phyloP scores from a whole-genome alignment of 1,140 invertebrate species.

The Microplitis demolitor region DNA sequence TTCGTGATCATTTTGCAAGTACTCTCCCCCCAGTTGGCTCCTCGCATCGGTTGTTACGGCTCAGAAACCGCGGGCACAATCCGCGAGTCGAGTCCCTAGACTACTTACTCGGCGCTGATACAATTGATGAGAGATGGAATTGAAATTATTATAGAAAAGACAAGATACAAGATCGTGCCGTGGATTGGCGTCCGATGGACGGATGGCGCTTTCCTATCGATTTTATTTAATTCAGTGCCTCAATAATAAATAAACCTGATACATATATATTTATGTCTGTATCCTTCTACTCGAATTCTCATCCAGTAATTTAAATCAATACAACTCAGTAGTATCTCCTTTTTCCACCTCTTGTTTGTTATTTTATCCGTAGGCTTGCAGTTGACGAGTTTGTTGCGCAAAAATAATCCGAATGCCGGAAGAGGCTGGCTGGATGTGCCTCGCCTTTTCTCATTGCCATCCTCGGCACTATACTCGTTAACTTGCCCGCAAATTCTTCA shows the following conservation, averaged over 20 bases:
- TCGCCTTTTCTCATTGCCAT: background rate
- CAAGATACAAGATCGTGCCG: too few species aligned
- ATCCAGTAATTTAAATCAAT: background rate
- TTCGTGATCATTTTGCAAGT: conserved; percentile 23
- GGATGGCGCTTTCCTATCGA: background rate
- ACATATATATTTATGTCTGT: too few species aligned
- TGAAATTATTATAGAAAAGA: too few species aligned
- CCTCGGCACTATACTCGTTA: background rate
- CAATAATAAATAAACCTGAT: too few species aligned
- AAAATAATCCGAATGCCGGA: conserved; percentile 31
- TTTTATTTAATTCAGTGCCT: background rate
- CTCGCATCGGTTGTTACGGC: conserved; percentile 21
- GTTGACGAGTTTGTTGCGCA: conserved; percentile 31
- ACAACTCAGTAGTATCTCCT: background rate
- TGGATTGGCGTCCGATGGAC: too few species aligned
- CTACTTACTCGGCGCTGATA: background rate
- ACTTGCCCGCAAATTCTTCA: too few species aligned
- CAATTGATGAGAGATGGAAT: background rate
- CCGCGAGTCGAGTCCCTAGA: conserved; percentile 15
- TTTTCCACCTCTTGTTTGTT: background rate
- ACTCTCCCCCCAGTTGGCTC: background rate
- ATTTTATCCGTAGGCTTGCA: background rate
- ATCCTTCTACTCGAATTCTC: background rate
- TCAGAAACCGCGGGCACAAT: conserved; percentile 27
- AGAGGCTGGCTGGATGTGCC: conserved; percentile 13